phyloP scores from a whole-genome alignment of 2,888 invertebrate species.

The Glaucopsyche alexis region DNA sequence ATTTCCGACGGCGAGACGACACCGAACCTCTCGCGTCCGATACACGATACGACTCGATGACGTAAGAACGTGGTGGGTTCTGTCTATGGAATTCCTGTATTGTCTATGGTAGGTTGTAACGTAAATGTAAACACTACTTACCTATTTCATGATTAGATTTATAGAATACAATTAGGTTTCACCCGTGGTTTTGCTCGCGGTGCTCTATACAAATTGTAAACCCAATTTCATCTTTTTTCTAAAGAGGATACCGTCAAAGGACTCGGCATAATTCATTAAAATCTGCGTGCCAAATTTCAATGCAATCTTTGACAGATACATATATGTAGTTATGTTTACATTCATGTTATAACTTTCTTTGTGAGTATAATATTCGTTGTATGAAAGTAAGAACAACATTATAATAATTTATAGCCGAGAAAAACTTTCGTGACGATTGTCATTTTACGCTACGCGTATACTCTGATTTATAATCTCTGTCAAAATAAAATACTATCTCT shows the following conservation, averaged over 20 bases:
- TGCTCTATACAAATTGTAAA: too few relatives aligned
- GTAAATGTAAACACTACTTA: slow-evolving; percentile 1
- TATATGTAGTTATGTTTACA: not conserved
- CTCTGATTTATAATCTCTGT: too few relatives aligned
- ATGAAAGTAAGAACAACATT: not conserved
- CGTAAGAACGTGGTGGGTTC: slow-evolving; percentile 47
- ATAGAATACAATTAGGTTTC: not conserved
- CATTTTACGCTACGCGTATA: too few relatives aligned
- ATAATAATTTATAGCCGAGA: too few relatives aligned
- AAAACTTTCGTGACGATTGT: too few relatives aligned
- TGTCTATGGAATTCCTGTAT: not conserved
- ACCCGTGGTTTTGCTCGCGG: too few relatives aligned
- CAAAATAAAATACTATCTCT: too few relatives aligned
- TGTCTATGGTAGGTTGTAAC: not conserved
- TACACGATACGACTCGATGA: slow-evolving; percentile 80
- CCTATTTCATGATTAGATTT: not conserved
- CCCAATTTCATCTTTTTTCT: not conserved
- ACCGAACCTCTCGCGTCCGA: slow-evolving; percentile 65
- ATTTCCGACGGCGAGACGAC: slow-evolving; percentile 62
- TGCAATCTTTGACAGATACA: not conserved
- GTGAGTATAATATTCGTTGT: not conserved
- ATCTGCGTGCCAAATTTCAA: not conserved
- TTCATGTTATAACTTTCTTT: not conserved
- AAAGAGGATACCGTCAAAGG: not conserved
- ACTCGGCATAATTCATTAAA: not conserved